Conservation (phyloP, 2,797 vertebrate species). For the Mycteria americana region DNA sequence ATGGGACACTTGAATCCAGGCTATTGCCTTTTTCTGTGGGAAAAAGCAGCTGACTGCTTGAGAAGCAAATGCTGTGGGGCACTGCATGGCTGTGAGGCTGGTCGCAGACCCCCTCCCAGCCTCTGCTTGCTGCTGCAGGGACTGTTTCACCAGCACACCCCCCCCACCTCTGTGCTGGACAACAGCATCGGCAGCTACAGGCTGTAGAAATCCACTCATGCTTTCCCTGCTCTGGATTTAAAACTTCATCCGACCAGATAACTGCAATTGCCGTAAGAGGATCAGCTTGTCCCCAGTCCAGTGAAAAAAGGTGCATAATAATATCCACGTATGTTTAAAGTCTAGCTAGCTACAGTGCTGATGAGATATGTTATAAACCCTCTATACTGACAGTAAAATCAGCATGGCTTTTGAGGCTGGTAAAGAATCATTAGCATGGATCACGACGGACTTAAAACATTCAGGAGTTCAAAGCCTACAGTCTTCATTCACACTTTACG, state of each 20-base stretch:
- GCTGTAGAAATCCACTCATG: neutral
- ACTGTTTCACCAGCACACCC: neutral
- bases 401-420: neutral
- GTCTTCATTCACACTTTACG: neutral
- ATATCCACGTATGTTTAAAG: neutral
- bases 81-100: neutral
- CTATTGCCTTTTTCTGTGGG: neutral
- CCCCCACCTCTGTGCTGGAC: neutral
- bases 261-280: neutral
- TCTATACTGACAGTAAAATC: neutral
- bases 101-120: fast-evolving
- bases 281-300: neutral
- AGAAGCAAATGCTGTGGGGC: neutral
- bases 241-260: neutral
- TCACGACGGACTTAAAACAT: neutral
- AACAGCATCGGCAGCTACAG: neutral
- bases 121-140: neutral
- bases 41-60: neutral
- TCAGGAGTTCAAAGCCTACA: neutral
- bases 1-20: neutral
- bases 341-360: neutral
- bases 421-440: neutral
- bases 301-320: neutral
- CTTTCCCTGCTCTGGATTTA: neutral
- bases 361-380: neutral